phyloP scores from a whole-genome alignment of 2,113 vertebrate genomes.

The Stigmatopora argus region DNA sequence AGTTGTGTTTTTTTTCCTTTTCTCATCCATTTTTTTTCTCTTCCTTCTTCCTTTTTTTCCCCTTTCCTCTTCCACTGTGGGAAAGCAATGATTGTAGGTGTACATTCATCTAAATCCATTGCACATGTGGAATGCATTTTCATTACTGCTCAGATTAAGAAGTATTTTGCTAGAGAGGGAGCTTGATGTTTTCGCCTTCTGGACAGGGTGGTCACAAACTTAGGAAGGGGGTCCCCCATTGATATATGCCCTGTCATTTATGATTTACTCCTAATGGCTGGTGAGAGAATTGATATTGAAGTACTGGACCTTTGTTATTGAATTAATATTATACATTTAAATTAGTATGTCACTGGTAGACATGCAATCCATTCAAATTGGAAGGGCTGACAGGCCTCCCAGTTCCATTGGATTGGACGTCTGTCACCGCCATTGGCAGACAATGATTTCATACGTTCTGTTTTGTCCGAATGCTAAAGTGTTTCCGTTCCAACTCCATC shows the following conservation, averaged over 20 bases:
- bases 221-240: not conserved
- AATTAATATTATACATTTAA: no score
- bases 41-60: constrained; percentile 22
- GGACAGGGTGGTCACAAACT: constrained; percentile 9
- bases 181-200: constrained; percentile 17
- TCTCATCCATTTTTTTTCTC: constrained; percentile 22
- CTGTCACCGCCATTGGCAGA: no score
- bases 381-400: no score
- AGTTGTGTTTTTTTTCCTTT: constrained; percentile 36
- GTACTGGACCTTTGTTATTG: not conserved
- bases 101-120: constrained; percentile 34
- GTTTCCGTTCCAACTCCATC: not conserved
- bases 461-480: constrained; percentile 2
- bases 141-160: constrained; percentile 12
- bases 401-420: no score
- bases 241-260: not conserved
- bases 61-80: constrained; percentile 30
- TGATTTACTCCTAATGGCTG: not conserved
- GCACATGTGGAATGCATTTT: constrained; percentile 33
- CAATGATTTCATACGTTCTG: not conserved
- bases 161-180: constrained; percentile 17
- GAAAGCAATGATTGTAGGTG: constrained; percentile 30
- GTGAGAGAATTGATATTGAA: not conserved
- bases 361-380: no score
- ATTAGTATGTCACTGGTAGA: no score